Percentiles rank a stretch among this genome's conserved stretches.
Evolutionary conservation across 35 echinoderm and acorn worm species (phyloP).

Genomic region (Stichopus chloronotus): DNA sequence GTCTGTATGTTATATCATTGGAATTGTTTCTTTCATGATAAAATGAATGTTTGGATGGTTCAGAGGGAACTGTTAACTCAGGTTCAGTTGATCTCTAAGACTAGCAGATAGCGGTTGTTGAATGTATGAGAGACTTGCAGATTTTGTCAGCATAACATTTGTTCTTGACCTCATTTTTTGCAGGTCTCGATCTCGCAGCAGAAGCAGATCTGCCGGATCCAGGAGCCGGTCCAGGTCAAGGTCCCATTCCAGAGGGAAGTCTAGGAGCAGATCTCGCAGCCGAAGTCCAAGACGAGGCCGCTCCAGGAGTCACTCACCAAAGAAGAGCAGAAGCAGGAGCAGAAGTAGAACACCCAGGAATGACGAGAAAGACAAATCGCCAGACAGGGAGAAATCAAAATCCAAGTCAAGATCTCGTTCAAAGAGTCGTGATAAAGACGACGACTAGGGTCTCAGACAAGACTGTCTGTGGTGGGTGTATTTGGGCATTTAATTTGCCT

Average conservation of each 20-base stretch:
- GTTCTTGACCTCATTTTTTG: conserved; percentile 14
- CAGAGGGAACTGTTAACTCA: no score
- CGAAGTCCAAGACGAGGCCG: conserved; percentile 48
- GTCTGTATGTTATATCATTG: no score
- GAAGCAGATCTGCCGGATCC: background rate
- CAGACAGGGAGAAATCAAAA: conserved; percentile 1
- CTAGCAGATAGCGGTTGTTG: no score
- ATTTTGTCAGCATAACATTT: no score
- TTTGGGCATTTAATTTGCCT: no score
- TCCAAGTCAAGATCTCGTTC: conserved; percentile 43
- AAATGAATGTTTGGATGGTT: no score
- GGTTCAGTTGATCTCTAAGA: no score
- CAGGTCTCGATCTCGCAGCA: conserved; percentile 57
- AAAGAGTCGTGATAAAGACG: conserved; percentile 43
- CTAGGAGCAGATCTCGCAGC: conserved; percentile 66
- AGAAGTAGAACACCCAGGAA: conserved; percentile 65
- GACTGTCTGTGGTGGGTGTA: no score
- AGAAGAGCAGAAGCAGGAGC: conserved; percentile 42
- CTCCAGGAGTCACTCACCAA: conserved; percentile 69
- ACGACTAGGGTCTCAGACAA: background rate
- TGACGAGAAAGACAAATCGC: conserved; percentile 11
- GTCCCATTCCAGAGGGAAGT: conserved; percentile 71
- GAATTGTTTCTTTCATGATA: no score
- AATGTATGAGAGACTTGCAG: no score
- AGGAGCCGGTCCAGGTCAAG: conserved; percentile 26